Percentiles rank a stretch among this genome's conserved stretches.
Evolutionary conservation across 2,113 vertebrate genomes (phyloP).

Genomic region (Pristiophorus japonicus): DNA sequence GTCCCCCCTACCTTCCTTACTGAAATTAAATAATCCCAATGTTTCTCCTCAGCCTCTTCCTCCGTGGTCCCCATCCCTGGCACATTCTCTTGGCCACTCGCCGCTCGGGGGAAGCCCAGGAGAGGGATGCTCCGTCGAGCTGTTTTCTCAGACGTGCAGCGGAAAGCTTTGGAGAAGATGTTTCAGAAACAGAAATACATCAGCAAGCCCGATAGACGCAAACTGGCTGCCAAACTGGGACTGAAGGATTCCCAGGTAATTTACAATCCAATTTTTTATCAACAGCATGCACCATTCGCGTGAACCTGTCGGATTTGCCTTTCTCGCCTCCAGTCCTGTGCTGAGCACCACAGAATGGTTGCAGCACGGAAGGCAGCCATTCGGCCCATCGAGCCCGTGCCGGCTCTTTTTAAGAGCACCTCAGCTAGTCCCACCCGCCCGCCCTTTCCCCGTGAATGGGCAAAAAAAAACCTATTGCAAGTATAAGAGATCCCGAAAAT

Average conservation of each 20-base stretch:
- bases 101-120: constrained; percentile 81
- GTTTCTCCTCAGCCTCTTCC: constrained; percentile 62
- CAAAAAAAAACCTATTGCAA: too few species aligned
- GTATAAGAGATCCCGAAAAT: too few species aligned
- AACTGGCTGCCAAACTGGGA: constrained; percentile 81
- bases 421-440: too few species aligned
- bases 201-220: constrained; percentile 94
- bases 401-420: too few species aligned
- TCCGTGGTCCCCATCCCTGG: constrained; percentile 86
- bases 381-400: too few species aligned
- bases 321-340: fast-evolving
- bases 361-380: too few species aligned
- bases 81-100: constrained; percentile 89
- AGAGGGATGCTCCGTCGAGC: constrained; percentile 89
- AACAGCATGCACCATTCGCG: neutral
- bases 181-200: constrained; percentile 99
- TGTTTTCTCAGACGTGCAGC: constrained; percentile 92
- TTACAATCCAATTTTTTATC: fast-evolving
- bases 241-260: constrained; percentile 93
- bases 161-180: constrained; percentile 91
- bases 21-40: neutral
- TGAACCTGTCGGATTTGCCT: fast-evolving
- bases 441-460: fast-evolving
- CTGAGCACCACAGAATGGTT: too few species aligned
- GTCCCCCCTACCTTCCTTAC: neutral